Conservation (phyloP, 1,140 invertebrate genomes). For the Lordiphosa stackelbergi region DNA sequence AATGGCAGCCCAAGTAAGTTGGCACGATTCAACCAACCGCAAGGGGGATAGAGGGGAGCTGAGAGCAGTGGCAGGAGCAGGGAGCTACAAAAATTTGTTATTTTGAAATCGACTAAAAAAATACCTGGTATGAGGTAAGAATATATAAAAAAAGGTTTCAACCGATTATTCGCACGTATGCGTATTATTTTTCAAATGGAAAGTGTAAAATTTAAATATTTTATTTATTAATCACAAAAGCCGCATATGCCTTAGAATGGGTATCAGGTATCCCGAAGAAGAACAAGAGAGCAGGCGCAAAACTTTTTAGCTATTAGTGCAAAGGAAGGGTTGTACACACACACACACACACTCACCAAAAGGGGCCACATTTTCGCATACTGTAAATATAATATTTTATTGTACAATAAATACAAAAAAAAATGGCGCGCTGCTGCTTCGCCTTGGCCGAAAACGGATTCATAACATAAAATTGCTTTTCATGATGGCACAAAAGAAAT, state of each 20-base stretch:
- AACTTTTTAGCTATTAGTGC: conserved; percentile 51
- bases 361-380: conserved; percentile 47
- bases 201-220: too few relatives aligned
- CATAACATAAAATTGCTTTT: conserved; percentile 74
- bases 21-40: conserved; percentile 26
- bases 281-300: conserved; percentile 8
- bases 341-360: conserved; percentile 8
- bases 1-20: conserved; percentile 62
- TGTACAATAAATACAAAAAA: conserved; percentile 62
- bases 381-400: conserved; percentile 76
- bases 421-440: conserved; percentile 48
- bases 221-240: background rate
- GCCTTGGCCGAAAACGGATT: conserved; percentile 68
- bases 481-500: conserved; percentile 51
- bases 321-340: conserved; percentile 39
- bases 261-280: conserved; percentile 18
- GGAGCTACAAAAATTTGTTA: background rate
- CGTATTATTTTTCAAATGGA: too few relatives aligned
- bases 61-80: conserved; percentile 6
- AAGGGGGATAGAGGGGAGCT: conserved; percentile 1
- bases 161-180: too few relatives aligned
- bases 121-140: background rate
- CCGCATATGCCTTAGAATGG: background rate
- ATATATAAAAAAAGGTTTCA: background rate
- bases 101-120: background rate